Evolutionary conservation across 2,113 vertebrate genomes (phyloP).

Genomic region (Xenotilapia longispinis): DNA sequence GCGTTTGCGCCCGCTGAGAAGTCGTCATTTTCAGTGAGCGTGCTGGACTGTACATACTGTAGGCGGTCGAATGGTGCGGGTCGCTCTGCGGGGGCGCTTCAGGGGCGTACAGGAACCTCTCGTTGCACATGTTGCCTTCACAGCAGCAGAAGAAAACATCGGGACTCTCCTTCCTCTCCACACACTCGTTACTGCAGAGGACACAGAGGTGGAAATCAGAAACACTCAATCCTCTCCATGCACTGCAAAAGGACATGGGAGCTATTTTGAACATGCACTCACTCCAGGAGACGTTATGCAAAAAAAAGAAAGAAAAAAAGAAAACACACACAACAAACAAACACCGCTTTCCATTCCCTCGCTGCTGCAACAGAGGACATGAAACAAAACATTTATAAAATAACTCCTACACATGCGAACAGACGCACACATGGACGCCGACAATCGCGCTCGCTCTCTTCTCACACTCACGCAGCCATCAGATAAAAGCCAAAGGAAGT

Average conservation of each 20-base stretch:
- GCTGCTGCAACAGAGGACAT: not conserved
- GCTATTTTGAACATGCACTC: not conserved
- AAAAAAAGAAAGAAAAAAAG: not conserved
- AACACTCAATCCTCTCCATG: not conserved
- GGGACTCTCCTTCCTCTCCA: constrained; percentile 92
- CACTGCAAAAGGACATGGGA: not conserved
- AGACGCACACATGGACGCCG: not conserved
- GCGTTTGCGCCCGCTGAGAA: not conserved
- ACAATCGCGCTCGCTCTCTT: not conserved
- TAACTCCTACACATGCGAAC: constrained; percentile 21
- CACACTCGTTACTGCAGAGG: constrained; percentile 83
- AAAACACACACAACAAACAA: not conserved
- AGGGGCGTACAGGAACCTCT: constrained; percentile 88
- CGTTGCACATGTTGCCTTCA: constrained; percentile 96
- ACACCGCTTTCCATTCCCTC: not conserved
- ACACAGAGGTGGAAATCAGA: not conserved
- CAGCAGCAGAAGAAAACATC: constrained; percentile 99
- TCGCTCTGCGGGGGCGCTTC: constrained; percentile 80
- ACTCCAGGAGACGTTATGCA: not conserved
- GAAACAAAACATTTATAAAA: constrained; percentile 37
- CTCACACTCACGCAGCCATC: constrained; percentile 40
- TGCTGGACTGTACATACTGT: constrained; percentile 50
- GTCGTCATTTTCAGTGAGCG: not conserved
- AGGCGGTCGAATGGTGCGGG: constrained; percentile 63
- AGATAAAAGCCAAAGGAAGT: constrained; percentile 65